Conservation (phyloP, 2,888 invertebrate genomes). For the Melinaea menophilus region DNA sequence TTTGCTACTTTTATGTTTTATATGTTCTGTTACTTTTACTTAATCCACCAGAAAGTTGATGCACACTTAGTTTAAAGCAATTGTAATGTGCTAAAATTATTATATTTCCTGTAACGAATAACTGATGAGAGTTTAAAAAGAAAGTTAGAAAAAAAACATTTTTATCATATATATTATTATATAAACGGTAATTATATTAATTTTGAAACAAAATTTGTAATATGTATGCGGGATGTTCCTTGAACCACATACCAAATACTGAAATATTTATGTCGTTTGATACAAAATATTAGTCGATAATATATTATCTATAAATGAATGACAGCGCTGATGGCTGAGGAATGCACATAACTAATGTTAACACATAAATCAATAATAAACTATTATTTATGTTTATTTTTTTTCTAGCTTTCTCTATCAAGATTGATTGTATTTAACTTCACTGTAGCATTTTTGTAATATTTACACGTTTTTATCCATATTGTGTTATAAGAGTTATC, state of each 20-base stretch:
- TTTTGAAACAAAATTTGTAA: not conserved
- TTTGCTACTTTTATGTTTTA: slow-evolving; percentile 10
- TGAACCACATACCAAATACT: slow-evolving; percentile 22
- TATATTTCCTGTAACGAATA: too few species aligned
- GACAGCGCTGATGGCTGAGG: slow-evolving; percentile 12
- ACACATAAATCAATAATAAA: too few species aligned
- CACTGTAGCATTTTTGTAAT: slow-evolving; percentile 36
- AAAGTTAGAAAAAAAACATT: not conserved
- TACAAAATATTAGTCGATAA: slow-evolving; percentile 13
- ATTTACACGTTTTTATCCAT: slow-evolving; percentile 33
- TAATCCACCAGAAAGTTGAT: too few species aligned
- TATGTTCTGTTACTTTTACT: too few species aligned
- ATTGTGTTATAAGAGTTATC: slow-evolving; percentile 33
- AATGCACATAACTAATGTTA: slow-evolving; percentile 15
- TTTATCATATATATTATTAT: not conserved
- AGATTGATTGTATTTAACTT: slow-evolving; percentile 25
- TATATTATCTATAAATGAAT: slow-evolving; percentile 17
- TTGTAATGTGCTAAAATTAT: too few species aligned
- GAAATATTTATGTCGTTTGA: slow-evolving; percentile 16
- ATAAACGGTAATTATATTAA: slow-evolving; percentile 7
- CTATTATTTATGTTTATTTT: not conserved
- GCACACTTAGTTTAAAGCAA: too few species aligned
- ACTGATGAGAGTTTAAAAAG: too few species aligned
- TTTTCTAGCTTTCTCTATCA: slow-evolving; percentile 5
- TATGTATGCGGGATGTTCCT: slow-evolving; percentile 21